Percentiles rank a stretch among this genome's conserved stretches.
phyloP scores from a whole-genome alignment of 2,888 invertebrate genomes.

The Dermolepida albohirtum region DNA sequence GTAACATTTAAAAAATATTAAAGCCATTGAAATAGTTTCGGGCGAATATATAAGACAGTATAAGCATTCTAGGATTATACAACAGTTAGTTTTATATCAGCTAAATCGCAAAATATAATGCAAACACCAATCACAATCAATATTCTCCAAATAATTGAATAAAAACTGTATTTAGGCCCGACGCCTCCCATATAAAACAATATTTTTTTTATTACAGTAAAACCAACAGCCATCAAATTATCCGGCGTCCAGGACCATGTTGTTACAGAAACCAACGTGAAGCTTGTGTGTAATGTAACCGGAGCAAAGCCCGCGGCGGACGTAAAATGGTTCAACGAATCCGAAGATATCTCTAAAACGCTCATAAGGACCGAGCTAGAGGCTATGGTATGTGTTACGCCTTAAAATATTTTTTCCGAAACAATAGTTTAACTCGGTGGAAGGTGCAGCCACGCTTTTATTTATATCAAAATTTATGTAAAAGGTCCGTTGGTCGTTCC shows the following conservation, averaged over 20 bases:
- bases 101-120: too few relatives aligned
- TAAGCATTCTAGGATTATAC: too few relatives aligned
- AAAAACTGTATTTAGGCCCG: neutral
- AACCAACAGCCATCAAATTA: conserved; percentile 82
- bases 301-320: conserved; percentile 87
- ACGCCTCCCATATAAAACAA: neutral
- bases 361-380: conserved; percentile 51
- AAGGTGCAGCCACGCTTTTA: too few relatives aligned
- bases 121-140: neutral
- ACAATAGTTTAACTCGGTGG: too few relatives aligned
- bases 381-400: conserved; percentile 49
- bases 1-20: too few relatives aligned
- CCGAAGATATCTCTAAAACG: conserved; percentile 63
- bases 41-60: too few relatives aligned
- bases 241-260: conserved; percentile 83
- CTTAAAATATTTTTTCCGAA: too few relatives aligned
- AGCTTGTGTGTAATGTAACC: conserved; percentile 80
- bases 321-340: conserved; percentile 88
- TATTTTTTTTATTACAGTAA: conserved; percentile 72
- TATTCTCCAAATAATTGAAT: neutral
- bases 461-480: too few relatives aligned
- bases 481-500: too few relatives aligned
- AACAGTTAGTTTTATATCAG: too few relatives aligned
- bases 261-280: conserved; percentile 82
- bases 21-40: too few relatives aligned